phyloP scores from a whole-genome alignment of 1,140 invertebrate species.

The Linepithema humile region DNA sequence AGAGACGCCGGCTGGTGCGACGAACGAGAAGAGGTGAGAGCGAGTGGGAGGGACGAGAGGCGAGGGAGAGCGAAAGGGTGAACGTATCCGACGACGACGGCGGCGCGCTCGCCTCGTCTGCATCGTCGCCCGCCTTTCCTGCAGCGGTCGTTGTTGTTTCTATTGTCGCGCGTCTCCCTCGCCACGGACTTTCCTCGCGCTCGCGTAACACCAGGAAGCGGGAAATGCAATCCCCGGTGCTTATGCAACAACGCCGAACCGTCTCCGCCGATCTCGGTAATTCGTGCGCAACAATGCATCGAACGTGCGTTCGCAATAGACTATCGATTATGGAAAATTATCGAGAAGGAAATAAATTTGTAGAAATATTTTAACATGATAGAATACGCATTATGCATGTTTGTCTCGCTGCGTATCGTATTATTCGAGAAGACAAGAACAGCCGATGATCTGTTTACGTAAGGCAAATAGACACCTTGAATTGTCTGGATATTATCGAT shows the following conservation, averaged over 20 bases:
- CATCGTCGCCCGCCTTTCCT: neutral
- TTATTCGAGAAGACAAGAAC: no score
- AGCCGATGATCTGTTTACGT: no score
- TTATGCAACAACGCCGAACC: neutral
- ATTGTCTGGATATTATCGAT: no score
- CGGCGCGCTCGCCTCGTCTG: neutral
- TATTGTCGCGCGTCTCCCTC: neutral
- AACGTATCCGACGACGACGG: constrained; percentile 29
- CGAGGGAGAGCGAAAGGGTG: constrained; percentile 23
- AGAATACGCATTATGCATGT: no score
- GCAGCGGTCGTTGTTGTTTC: neutral
- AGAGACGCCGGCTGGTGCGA: constrained; percentile 27
- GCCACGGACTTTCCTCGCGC: constrained; percentile 24
- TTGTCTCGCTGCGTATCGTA: no score
- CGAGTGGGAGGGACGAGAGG: neutral
- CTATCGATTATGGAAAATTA: no score
- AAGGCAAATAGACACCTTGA: no score
- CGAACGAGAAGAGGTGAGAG: neutral
- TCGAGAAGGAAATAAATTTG: neutral
- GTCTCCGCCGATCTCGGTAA: neutral
- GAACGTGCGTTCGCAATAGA: neutral
- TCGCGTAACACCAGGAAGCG: constrained; percentile 29
- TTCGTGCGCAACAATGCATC: neutral
- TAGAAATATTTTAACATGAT: no score
- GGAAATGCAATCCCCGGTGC: constrained; percentile 7